phyloP scores from a whole-genome alignment of 2,888 invertebrate genomes.

The Desoria tigrina region DNA sequence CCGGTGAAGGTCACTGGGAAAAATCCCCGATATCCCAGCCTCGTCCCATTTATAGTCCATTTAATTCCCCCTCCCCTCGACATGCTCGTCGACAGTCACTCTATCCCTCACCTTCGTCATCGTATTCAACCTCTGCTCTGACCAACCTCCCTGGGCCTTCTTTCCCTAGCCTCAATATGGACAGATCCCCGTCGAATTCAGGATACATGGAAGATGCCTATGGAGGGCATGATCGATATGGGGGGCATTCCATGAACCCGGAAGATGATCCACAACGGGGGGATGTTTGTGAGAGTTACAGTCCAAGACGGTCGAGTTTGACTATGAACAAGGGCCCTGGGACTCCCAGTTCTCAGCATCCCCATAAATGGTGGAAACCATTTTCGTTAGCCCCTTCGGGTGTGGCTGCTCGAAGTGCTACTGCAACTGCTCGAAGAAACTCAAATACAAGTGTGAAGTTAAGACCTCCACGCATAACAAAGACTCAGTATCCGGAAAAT shows the following conservation, averaged over 20 bases:
- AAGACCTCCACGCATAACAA: conserved; percentile 44
- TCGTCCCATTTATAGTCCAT: conserved; percentile 25
- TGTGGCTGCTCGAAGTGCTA: conserved; percentile 24
- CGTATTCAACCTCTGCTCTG: conserved; percentile 35
- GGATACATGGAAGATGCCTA: background rate
- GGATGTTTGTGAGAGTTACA: conserved; percentile 39
- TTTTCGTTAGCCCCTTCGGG: conserved; percentile 49
- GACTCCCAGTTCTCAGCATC: conserved; percentile 26
- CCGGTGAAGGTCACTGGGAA: conserved; percentile 18
- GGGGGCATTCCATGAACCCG: conserved; percentile 20
- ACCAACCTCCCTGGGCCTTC: conserved; percentile 1
- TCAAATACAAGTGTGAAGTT: conserved; percentile 36
- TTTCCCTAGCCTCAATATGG: background rate
- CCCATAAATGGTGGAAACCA: conserved; percentile 52
- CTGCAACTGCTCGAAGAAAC: conserved; percentile 30
- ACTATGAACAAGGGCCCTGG: conserved; percentile 31
- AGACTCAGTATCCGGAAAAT: conserved; percentile 52
- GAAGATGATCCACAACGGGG: conserved; percentile 37
- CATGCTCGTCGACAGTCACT: conserved; percentile 35
- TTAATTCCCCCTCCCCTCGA: conserved; percentile 30
- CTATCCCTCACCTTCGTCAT: conserved; percentile 35
- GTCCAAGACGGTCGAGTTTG: conserved; percentile 48
- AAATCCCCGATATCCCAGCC: conserved; percentile 20
- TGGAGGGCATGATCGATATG: conserved; percentile 3
- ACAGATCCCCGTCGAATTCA: background rate